Base-by-base conservation (phyloP, 2,888 invertebrate species). In the Adineta ricciae region DNA sequence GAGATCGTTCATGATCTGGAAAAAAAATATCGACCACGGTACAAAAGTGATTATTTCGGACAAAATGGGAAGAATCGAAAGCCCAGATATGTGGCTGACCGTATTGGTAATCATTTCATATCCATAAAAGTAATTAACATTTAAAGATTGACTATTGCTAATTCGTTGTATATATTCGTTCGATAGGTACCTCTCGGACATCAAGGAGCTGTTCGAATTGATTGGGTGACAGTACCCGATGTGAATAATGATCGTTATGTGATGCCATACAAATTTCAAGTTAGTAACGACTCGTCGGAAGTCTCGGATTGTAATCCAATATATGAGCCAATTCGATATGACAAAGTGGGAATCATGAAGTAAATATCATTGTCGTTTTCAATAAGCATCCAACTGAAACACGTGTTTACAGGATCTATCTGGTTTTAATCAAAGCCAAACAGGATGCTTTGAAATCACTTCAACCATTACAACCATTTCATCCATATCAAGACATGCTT, bases 251-350 rank as follows among this genome's bases (percentile, higher is more conserved):
- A 41, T 7, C 36, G 73, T 9, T 78, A 5, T 24, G 2, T 5
- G 8, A 78, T 78, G 73, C 73, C 73, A 41, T 78, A 78, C 24
- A 9, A 78, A 21, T 78, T 78, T 78, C 73, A 78, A 78, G n/a
- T 11, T 0, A 19, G 27, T 24, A 78, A 78, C 24, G 41, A 78
- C 1, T 8, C 21, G 3, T 0, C 36, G 21, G 38, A 38, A 8
- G 24, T 41, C 7, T 38, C 24, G 11, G 73, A 78, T 78, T 5
- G 21, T 9, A 78, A 78, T 78, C 73, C 73, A 24, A 38, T 41
- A 4, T n/a, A 24, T 24, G 7, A 27, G 1, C 2, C 38, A 8
- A 41, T 41, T 41, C 1, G 16, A 64, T 1, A 11, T 32, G 32
- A 64, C 32, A 27, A 27, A 14, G 0, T 16, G 32, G 64, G 64